Base-by-base conservation (phyloP, 1,140 invertebrate species). In the Eulimnadia texana region DNA sequence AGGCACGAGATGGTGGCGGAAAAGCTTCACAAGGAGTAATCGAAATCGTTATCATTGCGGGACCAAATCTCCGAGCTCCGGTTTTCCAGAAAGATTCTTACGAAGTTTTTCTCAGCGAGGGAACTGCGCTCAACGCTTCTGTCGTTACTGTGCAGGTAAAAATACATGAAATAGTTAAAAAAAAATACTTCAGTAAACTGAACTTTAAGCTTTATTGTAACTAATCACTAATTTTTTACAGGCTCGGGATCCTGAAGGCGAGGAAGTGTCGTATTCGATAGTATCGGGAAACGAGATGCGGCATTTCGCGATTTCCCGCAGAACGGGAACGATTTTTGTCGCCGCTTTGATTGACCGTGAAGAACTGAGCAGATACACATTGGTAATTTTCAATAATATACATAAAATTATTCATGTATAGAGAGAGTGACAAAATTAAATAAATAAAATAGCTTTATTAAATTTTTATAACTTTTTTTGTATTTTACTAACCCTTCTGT, bases 171-270 rank as follows among this genome's bases (percentile, higher is more conserved):
- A n/a, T n/a, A n/a, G n/a, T n/a, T n/a, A n/a, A n/a, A n/a, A n/a
- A n/a, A n/a, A n/a, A n/a, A n/a, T n/a, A n/a, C n/a, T n/a, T n/a
- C n/a, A n/a, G n/a, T n/a, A n/a, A n/a, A n/a, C n/a, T n/a, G n/a
- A n/a, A n/a, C n/a, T n/a, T n/a, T n/a, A n/a, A n/a, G n/a, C n/a
- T n/a, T n/a, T n/a, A n/a, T n/a, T n/a, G n/a, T n/a, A n/a, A n/a
- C n/a, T n/a, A n/a, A n/a, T n/a, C n/a, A n/a, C n/a, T 64, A 33
- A 59, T 9, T 56, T 61, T 3, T 49, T 61, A 20, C 72, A 89
- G 82, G 88, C 90, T 1, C 75, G 82, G 65, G 90, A 93, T 77
- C 89, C 89, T 22, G 90, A 93, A 76, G 88, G 88, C 67, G 89
- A 92, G 73, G 82, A 83, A 0, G 84, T 93, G 0, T 81, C 81